phyloP scores from a whole-genome alignment of 1,140 invertebrate species.

The Magallana angulata region DNA sequence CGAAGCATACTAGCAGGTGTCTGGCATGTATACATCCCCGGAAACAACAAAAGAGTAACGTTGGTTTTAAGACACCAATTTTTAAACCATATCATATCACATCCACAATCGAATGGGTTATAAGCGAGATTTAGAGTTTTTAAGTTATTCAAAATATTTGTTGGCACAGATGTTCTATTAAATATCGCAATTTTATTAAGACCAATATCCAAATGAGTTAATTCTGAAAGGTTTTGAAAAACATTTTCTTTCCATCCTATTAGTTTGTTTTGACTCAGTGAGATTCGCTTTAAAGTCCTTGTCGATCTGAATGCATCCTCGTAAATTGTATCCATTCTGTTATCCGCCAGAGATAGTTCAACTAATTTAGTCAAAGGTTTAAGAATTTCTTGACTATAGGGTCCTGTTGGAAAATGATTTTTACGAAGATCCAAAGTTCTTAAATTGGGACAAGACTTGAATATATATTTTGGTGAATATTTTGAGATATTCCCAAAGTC shows the following conservation, averaged over 20 bases:
- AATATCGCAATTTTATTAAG: slow-evolving; percentile 4
- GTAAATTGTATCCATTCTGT: slow-evolving; percentile 11
- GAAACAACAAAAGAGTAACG: not conserved
- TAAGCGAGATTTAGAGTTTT: not conserved
- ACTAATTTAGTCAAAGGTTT: slow-evolving; percentile 1
- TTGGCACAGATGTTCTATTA: not conserved
- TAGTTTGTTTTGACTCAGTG: not conserved
- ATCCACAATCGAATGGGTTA: slow-evolving; percentile 17
- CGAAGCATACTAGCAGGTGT: not conserved
- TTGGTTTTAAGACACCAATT: not conserved
- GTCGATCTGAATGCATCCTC: not conserved
- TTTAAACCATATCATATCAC: slow-evolving; percentile 4
- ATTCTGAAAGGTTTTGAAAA: slow-evolving; percentile 1
- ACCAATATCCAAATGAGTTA: not conserved
- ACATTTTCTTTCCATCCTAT: not conserved
- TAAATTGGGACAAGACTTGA: slow-evolving; percentile 5
- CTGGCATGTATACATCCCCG: not conserved
- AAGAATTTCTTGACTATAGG: not conserved
- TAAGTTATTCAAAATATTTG: slow-evolving; percentile 10
- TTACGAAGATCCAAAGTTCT: not conserved
- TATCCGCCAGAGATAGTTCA: not conserved
- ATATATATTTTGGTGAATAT: not conserved
- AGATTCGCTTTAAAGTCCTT: not conserved
- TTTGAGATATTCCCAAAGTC: not conserved
- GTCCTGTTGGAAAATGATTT: slow-evolving; percentile 27